Conservation (phyloP, 2,113 vertebrate species). For the Hepsetus odoe region DNA sequence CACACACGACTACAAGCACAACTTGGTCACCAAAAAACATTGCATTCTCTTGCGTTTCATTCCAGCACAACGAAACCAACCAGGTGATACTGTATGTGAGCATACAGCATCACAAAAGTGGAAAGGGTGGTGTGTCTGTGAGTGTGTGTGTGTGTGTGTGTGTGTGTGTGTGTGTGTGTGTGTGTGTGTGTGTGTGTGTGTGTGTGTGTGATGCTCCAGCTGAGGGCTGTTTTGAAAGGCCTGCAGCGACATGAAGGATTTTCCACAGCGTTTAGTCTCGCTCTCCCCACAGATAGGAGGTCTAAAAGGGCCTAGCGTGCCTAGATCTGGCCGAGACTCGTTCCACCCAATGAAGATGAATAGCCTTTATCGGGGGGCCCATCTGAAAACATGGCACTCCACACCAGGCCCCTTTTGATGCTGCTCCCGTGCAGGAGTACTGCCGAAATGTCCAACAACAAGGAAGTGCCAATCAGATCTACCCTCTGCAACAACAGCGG, state of each 20-base stretch:
- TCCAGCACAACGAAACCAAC: neutral
- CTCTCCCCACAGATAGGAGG: conserved; percentile 47
- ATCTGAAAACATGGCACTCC: conserved; percentile 64
- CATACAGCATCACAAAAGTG: neutral
- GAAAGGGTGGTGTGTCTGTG: conserved; percentile 9
- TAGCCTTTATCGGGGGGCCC: conserved; percentile 55
- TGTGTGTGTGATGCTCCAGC: conserved; percentile 23
- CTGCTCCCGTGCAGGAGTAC: conserved; percentile 50
- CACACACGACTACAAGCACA: too few species aligned
- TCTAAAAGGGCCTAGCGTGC: conserved; percentile 62
- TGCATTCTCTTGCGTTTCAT: neutral
- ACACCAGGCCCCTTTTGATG: conserved; percentile 53
- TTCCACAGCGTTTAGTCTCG: conserved; percentile 59
- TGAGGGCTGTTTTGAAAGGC: conserved; percentile 55
- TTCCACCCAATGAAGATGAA: conserved; percentile 67
- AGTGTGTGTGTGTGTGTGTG: conserved; percentile 9
- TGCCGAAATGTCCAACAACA: conserved; percentile 52
- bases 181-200: neutral
- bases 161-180: neutral
- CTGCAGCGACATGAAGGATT: conserved; percentile 61
- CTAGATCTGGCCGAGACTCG: conserved; percentile 60
- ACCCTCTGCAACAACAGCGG: conserved; percentile 37
- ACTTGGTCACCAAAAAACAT: neutral
- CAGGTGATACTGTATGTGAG: neutral
- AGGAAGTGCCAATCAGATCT: conserved; percentile 50